Evolutionary conservation across 2,888 invertebrate genomes (phyloP), one percentile per base, ranked within the genome.

Genomic region (Orthosia cruda): DNA sequence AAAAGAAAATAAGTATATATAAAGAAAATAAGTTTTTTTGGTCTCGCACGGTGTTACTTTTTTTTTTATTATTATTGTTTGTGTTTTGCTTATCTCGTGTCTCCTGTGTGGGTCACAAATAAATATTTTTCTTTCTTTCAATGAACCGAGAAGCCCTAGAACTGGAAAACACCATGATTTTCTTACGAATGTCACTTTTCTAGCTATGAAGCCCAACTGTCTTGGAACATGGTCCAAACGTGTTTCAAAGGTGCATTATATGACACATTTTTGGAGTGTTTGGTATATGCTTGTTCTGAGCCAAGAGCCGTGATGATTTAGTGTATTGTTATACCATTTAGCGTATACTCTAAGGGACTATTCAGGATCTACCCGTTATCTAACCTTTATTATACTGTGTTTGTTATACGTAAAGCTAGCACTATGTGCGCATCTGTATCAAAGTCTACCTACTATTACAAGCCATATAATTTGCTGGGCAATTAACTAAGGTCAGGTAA

Each of bases 391-490:
- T 18, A 13, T 13, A 47, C 20, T 61, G 20, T 69, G 69, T 45
- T 40, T 23, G 4, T 45, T 52, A 18, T 9, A 23, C 18, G 4
- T 52, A 77, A 18, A 45, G 47, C 74, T 77, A 77, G 32, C 54
- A 65, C 74, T 77, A 74, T 65, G 77, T 81, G 68, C 68, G 18
- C 13, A 26, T 49, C 57, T 81, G 75, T 58, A 7, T 59, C 9
- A 40, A 40, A 9, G 40, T 40, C 7, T 40, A 40, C 9, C 64
- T 76, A 76, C 81, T 55, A 47, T 49, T 63, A 77, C 16, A 68
- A 82, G 82, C 78, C 54, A 32, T 67, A 47, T 50, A 55, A 11
- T 59, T 64, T 75, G 54, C 68, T 68, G 54, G 23, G 61, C 23
- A 62, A 63, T 71, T 59, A 64, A 50, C 82, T 64, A 23, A 32